phyloP scores from a whole-genome alignment of 2,888 invertebrate species.

The Chrysodeixis includens region DNA sequence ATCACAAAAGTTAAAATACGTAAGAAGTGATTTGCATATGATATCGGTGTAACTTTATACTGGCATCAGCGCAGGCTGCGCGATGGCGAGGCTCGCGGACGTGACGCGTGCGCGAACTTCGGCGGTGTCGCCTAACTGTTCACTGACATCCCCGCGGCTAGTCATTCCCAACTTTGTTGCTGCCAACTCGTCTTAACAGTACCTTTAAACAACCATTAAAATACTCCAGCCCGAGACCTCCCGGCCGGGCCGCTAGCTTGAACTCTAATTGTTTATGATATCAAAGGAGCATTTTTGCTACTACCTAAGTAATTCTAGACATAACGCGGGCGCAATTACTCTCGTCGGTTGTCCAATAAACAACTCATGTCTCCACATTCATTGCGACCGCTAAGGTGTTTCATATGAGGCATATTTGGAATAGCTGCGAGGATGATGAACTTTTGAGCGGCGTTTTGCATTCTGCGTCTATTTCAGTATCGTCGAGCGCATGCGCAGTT shows the following conservation, averaged over 20 bases:
- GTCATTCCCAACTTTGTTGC: slow-evolving; percentile 53
- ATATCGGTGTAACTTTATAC: slow-evolving; percentile 54
- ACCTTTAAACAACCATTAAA: slow-evolving; percentile 30
- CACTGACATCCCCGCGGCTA: slow-evolving; percentile 27
- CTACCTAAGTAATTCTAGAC: slow-evolving; percentile 47
- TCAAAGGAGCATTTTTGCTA: slow-evolving; percentile 44
- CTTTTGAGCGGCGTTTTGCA: slow-evolving; percentile 78
- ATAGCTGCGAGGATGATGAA: slow-evolving; percentile 82
- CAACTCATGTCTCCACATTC: slow-evolving; percentile 59
- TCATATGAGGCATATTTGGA: slow-evolving; percentile 74
- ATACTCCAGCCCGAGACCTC: slow-evolving; percentile 26
- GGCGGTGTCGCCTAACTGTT: slow-evolving; percentile 48
- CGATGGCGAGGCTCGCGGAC: slow-evolving; percentile 12
- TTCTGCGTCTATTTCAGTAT: slow-evolving; percentile 79
- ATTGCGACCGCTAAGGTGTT: slow-evolving; percentile 67
- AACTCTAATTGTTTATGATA: slow-evolving; percentile 22
- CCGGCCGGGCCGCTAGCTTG: slow-evolving; percentile 10
- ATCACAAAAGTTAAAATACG: slow-evolving; percentile 48
- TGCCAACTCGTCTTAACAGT: slow-evolving; percentile 45
- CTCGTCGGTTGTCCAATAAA: slow-evolving; percentile 56
- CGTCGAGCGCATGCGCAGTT: slow-evolving; percentile 60
- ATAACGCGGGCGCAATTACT: slow-evolving; percentile 57
- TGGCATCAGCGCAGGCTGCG: slow-evolving; percentile 20
- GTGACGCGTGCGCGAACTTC: slow-evolving; percentile 35
- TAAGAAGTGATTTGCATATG: slow-evolving; percentile 41